Conservation (phyloP, 2,797 vertebrate species). For the Botia kubotai region DNA sequence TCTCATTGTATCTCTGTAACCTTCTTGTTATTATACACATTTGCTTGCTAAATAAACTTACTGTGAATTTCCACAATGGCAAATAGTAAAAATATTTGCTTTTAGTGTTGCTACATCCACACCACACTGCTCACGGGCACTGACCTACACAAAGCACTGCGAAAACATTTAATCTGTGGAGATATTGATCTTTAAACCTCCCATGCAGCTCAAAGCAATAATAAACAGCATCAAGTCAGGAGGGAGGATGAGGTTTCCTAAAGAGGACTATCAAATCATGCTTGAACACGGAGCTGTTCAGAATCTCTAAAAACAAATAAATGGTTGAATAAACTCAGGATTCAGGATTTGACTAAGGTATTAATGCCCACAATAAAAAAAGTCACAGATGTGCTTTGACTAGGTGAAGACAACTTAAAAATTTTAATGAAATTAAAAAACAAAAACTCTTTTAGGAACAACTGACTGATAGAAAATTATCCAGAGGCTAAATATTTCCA, state of each 20-base stretch:
- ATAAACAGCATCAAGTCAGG: constrained; percentile 40
- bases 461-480: too few species aligned
- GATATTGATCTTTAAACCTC: constrained; percentile 48
- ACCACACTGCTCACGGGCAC: constrained; percentile 45
- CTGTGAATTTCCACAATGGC: neutral
- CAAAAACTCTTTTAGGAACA: too few species aligned
- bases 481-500: too few species aligned
- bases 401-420: neutral
- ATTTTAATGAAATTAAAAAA: too few species aligned
- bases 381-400: constrained; percentile 20
- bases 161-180: constrained; percentile 11
- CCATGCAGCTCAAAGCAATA: constrained; percentile 44
- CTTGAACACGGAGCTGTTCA: neutral
- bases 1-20: neutral
- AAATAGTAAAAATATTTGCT: neutral
- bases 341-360: constrained; percentile 9
- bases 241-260: constrained; percentile 37
- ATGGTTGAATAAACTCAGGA: constrained; percentile 28
- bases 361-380: neutral
- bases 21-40: neutral
- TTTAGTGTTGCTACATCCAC: neutral
- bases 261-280: constrained; percentile 43
- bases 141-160: constrained; percentile 27
- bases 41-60: neutral
- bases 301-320: constrained; percentile 48